A percentile compares a stretch with the other conserved stretches of the same genome.
Conservation (phyloP, 30 jellyfish, hydroid and myxozoan species). For the Turritopsis rubra region DNA sequence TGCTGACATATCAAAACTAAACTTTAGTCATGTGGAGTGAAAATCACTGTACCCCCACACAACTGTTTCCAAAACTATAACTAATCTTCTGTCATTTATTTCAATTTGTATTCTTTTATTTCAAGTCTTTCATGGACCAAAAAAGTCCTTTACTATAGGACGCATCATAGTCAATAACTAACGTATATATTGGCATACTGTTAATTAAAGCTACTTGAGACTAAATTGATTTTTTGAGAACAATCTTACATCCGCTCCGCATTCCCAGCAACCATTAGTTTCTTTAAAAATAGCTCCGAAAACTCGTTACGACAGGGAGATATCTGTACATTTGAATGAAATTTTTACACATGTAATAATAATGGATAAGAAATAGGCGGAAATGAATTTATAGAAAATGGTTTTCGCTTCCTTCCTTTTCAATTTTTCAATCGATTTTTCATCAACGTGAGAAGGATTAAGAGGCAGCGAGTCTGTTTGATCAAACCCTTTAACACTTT, state of each 20-base stretch:
- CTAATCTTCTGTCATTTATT: not conserved
- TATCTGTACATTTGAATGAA: not conserved
- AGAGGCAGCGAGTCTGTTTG: not conserved
- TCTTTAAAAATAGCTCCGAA: not conserved
- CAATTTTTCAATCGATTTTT: not conserved
- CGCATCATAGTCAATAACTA: no score
- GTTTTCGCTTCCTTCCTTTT: not conserved
- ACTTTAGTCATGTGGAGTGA: not conserved
- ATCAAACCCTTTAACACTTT: not conserved
- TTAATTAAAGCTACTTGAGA: not conserved
- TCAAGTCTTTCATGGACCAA: not conserved
- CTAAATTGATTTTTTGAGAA: not conserved
- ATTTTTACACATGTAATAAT: not conserved
- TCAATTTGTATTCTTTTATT: no score
- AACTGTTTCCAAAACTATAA: no score
- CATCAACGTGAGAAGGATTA: not conserved
- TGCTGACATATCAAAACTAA: not conserved
- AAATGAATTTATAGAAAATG: not conserved
- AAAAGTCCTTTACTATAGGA: no score
- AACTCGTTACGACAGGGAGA: not conserved
- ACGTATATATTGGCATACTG: not conserved
- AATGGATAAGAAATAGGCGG: not conserved
- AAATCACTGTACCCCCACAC: not conserved
- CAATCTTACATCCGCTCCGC: not conserved
- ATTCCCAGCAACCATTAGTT: not conserved